phyloP scores from a whole-genome alignment of 2,113 vertebrate genomes.

The Leptodactylus fuscus region DNA sequence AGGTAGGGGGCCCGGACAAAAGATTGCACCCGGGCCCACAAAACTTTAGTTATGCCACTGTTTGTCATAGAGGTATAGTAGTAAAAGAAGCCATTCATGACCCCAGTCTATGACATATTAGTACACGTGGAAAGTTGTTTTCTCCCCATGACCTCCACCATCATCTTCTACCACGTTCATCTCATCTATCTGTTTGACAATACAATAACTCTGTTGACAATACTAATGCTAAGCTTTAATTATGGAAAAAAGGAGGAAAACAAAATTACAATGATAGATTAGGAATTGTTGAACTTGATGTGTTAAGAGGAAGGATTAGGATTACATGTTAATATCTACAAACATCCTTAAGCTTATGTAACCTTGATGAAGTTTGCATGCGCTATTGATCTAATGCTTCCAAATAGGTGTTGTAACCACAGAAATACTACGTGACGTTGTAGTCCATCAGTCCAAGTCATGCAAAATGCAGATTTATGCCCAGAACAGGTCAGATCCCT shows the following conservation, averaged over 20 bases:
- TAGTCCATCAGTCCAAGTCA: neutral
- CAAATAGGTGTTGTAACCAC: neutral
- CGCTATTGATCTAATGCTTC: neutral
- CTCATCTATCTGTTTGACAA: neutral
- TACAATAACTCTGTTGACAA: neutral
- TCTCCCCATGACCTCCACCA: too few relatives aligned
- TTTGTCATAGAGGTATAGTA: too few relatives aligned
- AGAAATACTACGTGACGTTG: neutral
- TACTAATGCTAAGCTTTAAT: neutral
- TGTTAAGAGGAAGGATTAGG: constrained; percentile 7
- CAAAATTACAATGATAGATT: neutral
- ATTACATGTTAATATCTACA: neutral
- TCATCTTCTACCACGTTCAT: too few relatives aligned
- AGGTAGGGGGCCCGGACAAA: too few relatives aligned
- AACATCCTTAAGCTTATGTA: neutral
- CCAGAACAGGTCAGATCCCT: too few relatives aligned
- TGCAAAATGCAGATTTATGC: too few relatives aligned
- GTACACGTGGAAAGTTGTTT: too few relatives aligned
- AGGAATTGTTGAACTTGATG: neutral
- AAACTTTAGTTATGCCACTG: too few relatives aligned
- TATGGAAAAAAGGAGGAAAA: neutral
- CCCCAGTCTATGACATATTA: too few relatives aligned
- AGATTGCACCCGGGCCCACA: too few relatives aligned
- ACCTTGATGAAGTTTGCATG: neutral
- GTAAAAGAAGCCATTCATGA: too few relatives aligned